Evolutionary conservation across 2,113 vertebrate genomes (phyloP), one percentile per base, ranked within the genome.

Genomic region (Caretta caretta): DNA sequence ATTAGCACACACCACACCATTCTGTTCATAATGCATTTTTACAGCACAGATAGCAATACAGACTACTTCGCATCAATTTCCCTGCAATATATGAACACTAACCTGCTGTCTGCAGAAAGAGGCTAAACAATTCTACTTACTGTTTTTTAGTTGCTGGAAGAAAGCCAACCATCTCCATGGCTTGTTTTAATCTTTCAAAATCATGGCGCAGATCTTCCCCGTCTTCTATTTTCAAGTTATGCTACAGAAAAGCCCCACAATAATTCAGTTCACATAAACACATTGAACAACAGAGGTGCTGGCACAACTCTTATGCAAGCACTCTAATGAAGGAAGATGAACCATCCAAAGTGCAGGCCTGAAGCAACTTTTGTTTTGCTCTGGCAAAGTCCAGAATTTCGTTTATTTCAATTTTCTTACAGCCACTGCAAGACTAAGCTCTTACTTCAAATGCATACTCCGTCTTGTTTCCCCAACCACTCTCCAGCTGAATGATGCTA

Each of bases 91-190:
- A 42, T 42, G 72, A 90, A 14, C 42, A 38, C 8, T 2, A 92
- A 85, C 14, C 10, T 75, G 38, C 17, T 46, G 7, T 2, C 65
- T 42, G n/a, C 1, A 53, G 78, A 8, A 49, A 80, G 86, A 80
- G 49, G 81, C 79, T 4, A 31, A 8, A 29, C 9, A 42, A 25
- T n/a, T 19, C 16, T 25, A 93, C 99, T 99, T 90, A 99, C 99
- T 99, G 99, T 83, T 99, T 99, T 97, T 99, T 99, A 69, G 99
- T 99, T 86, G 99, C 98, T 2, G 99, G 98, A 86, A 99, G 99
- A 96, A 99, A 99, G 95, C 99, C 99, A 93, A 99, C 99, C 99
- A 99, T 99, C 98, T 99, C 99, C 99, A 99, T 99, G 57, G 99
- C 99, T 98, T 99, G 99, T 97, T 99, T 99, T 62, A 99, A 98